Conservation (phyloP, 1,140 invertebrate species). For the roundworm (Caenorhabditis elegans) region DNA sequence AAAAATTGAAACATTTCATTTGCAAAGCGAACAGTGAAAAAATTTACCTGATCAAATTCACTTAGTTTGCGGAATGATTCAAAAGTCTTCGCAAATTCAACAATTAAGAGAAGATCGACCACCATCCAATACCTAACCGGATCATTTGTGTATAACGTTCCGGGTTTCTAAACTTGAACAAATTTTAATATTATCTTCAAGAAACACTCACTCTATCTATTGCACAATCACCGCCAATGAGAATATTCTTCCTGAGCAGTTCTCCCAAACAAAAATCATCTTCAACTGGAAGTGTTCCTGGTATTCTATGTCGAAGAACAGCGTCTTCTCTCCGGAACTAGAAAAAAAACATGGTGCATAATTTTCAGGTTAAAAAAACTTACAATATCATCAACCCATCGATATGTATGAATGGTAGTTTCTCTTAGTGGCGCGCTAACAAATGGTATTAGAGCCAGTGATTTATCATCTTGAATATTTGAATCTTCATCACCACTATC, state of each 20-base stretch:
- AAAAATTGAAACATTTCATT: background rate
- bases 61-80: background rate
- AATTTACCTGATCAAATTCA: conserved; percentile 25
- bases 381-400: conserved; percentile 4
- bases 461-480: background rate
- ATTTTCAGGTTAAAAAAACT: background rate
- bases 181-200: background rate
- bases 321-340: conserved; percentile 9
- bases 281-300: conserved; percentile 6
- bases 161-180: background rate
- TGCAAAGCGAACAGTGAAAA: background rate
- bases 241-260: background rate
- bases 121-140: conserved; percentile 44
- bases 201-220: background rate
- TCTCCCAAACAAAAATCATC: conserved; percentile 27
- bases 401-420: background rate
- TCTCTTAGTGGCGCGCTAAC: background rate
- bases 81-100: conserved; percentile 44
- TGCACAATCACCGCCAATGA: background rate
- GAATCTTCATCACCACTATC: conserved; percentile 3
- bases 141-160: background rate
- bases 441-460: background rate
- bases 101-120: conserved; percentile 15
- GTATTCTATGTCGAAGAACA: background rate
- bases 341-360: background rate